A percentile compares a stretch with the other conserved stretches of the same genome.
Evolutionary conservation across 2,797 vertebrate species (phyloP).

Genomic region (Falco cherrug): DNA sequence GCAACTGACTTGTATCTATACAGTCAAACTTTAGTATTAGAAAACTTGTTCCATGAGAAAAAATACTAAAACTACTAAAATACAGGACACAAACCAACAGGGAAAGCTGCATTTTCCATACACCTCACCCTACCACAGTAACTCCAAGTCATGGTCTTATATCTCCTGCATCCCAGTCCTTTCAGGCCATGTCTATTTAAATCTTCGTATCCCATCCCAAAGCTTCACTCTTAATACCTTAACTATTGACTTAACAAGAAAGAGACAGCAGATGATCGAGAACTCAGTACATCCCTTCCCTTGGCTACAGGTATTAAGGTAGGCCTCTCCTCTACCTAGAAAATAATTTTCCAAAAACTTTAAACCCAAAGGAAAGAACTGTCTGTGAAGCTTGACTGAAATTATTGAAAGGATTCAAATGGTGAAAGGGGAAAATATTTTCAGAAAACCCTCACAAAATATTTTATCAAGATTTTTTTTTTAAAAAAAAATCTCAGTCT

Average conservation of each 20-base stretch:
- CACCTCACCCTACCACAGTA: not conserved
- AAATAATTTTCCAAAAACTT: not conserved
- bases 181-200: not conserved
- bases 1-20: not conserved
- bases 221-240: not conserved
- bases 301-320: fast-evolving
- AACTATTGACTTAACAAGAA: not conserved
- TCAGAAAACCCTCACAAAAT: not conserved
- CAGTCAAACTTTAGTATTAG: not conserved
- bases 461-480: not conserved
- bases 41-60: not conserved
- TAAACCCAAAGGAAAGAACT: not conserved
- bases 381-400: not conserved
- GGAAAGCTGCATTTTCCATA: not conserved
- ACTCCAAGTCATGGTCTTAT: fast-evolving
- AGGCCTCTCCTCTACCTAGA: not conserved
- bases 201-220: not conserved
- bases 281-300: not conserved
- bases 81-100: no score
- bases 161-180: not conserved
- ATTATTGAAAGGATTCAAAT: not conserved
- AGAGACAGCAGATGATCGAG: not conserved
- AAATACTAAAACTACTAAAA: not conserved
- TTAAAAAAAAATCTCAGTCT: not conserved
- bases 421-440: not conserved